Percentiles rank a stretch among this genome's conserved stretches.
These are phyloP conservation scores for Anguilla marmorata DNA, from an alignment of 2,797 vertebrate genomes.

Conservation along the genomic window DNA sequence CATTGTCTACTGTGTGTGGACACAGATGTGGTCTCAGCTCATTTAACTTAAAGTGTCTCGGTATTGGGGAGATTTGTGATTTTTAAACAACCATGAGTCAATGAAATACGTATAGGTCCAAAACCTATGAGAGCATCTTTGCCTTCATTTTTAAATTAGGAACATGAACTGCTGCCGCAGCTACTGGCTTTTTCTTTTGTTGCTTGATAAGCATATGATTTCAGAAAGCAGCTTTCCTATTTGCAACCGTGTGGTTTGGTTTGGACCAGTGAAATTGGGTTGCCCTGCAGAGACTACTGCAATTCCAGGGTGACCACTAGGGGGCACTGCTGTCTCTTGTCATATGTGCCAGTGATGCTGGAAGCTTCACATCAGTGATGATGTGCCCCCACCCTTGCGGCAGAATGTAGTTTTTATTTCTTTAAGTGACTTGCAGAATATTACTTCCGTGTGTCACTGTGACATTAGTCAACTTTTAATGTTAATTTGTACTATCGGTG, in stretches of 20 bases:
- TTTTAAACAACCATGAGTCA: not conserved
- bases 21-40: not conserved
- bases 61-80: not conserved
- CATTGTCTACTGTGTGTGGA: not conserved
- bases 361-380: not conserved
- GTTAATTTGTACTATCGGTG: not conserved
- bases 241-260: not conserved
- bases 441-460: not conserved
- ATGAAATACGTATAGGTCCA: not conserved
- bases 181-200: not conserved
- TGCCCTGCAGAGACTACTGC: not conserved
- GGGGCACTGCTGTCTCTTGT: not conserved
- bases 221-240: no score
- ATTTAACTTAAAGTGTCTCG: no score
- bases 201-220: no score
- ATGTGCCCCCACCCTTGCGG: no score
- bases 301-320: not conserved
- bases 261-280: no score
- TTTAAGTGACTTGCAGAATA: not conserved
- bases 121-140: not conserved
- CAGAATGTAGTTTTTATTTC: not conserved
- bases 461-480: not conserved
- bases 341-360: not conserved
- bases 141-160: not conserved
- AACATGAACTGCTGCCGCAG: no score